Evolutionary conservation across 2,888 invertebrate species (phyloP).

Genomic region (Glomeris marginata): DNA sequence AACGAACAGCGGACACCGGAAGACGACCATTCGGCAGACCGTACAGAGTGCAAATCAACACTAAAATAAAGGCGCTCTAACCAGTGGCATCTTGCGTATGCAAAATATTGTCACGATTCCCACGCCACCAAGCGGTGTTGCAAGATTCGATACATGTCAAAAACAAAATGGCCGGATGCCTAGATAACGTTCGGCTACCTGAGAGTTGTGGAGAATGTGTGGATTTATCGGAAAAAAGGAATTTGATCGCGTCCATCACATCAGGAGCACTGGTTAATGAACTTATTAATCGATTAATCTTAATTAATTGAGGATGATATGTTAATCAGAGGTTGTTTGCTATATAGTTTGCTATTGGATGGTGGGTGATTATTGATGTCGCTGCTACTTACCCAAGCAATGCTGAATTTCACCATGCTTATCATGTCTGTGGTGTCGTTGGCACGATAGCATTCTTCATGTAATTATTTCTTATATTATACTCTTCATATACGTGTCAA

Average conservation of each 20-base stretch:
- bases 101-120: too few relatives aligned
- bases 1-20: too few relatives aligned
- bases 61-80: too few relatives aligned
- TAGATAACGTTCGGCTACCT: slow-evolving; percentile 59
- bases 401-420: slow-evolving; percentile 42
- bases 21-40: too few relatives aligned
- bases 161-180: slow-evolving; percentile 40
- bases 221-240: slow-evolving; percentile 70
- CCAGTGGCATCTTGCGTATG: too few relatives aligned
- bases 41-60: too few relatives aligned
- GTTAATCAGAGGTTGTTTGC: slow-evolving; percentile 15
- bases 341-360: slow-evolving; percentile 82
- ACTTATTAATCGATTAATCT: not conserved
- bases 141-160: not conserved
- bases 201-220: slow-evolving; percentile 46
- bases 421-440: slow-evolving; percentile 82
- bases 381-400: slow-evolving; percentile 55
- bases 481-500: not conserved
- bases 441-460: slow-evolving; percentile 88
- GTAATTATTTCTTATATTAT: slow-evolving; percentile 32
- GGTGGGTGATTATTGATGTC: slow-evolving; percentile 98
- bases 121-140: too few relatives aligned
- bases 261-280: slow-evolving; percentile 69
- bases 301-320: slow-evolving; percentile 6
- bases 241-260: slow-evolving; percentile 66